Conservation (phyloP, 1,140 invertebrate genomes). For the Rhopalosiphum maidis region DNA sequence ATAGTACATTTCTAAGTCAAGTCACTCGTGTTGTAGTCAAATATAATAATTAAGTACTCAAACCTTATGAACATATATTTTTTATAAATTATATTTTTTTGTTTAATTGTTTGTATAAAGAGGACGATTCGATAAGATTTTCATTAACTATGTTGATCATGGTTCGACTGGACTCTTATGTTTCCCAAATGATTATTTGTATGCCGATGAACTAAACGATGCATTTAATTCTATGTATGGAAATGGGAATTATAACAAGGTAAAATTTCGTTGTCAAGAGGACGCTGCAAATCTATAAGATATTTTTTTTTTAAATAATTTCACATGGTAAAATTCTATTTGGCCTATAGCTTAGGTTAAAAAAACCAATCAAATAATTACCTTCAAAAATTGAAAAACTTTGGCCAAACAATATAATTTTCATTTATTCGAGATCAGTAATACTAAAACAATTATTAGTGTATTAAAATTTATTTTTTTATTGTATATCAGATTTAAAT, state of each 20-base stretch:
- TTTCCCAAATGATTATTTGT: conserved; percentile 65
- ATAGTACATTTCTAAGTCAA: too few species aligned
- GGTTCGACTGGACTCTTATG: conserved; percentile 69
- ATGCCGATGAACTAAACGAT: conserved; percentile 61
- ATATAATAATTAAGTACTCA: background rate
- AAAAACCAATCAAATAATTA: background rate
- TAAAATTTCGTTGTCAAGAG: background rate
- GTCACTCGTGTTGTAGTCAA: background rate
- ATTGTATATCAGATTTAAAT: too few species aligned
- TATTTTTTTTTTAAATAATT: background rate
- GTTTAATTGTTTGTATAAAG: too few species aligned
- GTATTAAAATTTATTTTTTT: too few species aligned
- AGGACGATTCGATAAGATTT: conserved; percentile 66
- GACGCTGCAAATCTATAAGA: background rate
- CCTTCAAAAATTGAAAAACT: background rate
- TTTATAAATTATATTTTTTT: background rate
- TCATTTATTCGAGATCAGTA: background rate
- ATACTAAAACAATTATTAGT: background rate
- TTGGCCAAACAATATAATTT: background rate
- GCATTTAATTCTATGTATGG: conserved; percentile 65
- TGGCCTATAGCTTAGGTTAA: too few species aligned
- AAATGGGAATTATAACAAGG: conserved; percentile 61
- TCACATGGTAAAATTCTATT: too few species aligned
- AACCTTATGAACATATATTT: background rate
- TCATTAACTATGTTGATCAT: conserved; percentile 73